Evolutionary conservation across 37 sponge, comb jelly and placozoan species (phyloP).

Genomic region (Ianthella basta): DNA sequence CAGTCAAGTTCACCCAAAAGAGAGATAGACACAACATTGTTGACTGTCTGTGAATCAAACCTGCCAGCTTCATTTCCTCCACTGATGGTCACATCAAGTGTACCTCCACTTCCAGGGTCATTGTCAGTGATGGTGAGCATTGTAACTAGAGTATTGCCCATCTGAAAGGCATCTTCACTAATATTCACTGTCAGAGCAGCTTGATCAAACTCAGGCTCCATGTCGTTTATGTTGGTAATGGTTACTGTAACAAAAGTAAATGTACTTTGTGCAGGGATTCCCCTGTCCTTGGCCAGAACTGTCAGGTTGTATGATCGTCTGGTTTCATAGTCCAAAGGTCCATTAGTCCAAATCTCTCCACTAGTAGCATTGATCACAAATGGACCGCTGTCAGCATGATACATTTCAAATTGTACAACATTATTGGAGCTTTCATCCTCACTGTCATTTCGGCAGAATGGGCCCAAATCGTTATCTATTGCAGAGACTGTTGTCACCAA

Average conservation of each 20-base stretch:
- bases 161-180: constrained; percentile 20
- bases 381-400: constrained; percentile 8
- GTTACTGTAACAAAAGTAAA: constrained; percentile 30
- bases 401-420: constrained; percentile 17
- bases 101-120: background rate
- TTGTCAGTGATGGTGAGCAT: background rate
- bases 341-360: background rate
- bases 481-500: constrained; percentile 38
- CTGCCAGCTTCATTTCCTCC: background rate
- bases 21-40: background rate
- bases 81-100: background rate
- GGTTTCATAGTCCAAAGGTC: constrained; percentile 59
- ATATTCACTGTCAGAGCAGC: background rate
- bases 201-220: constrained; percentile 47
- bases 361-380: constrained; percentile 21
- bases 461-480: constrained; percentile 53
- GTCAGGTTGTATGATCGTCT: constrained; percentile 53
- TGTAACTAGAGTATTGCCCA: background rate
- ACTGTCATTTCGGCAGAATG: constrained; percentile 33
- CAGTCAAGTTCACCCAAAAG: background rate
- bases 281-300: constrained; percentile 19
- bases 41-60: background rate
- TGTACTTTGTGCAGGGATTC: background rate
- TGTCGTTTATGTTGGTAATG: constrained; percentile 76
- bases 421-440: constrained; percentile 39